Conservation (phyloP, 2,888 invertebrate genomes). For the Liposcelis brunnea region DNA sequence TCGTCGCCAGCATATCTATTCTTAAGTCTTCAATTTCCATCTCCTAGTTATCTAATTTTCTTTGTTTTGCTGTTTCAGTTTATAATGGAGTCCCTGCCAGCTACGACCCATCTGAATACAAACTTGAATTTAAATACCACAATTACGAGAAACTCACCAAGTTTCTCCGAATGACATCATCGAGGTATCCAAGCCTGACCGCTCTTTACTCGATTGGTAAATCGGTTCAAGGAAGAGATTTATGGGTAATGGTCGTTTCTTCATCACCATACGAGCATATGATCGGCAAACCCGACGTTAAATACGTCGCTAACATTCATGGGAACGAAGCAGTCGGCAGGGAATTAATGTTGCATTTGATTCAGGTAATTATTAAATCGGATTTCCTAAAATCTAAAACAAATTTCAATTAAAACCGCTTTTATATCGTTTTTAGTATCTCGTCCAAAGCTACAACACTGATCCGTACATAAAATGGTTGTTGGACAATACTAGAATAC, state of each 20-base stretch:
- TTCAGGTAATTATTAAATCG: no score
- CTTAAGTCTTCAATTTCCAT: no score
- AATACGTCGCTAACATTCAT: constrained; percentile 95
- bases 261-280: constrained; percentile 80
- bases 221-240: constrained; percentile 76
- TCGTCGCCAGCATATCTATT: no score
- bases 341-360: constrained; percentile 81
- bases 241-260: constrained; percentile 90
- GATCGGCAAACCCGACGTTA: constrained; percentile 92
- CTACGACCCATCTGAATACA: constrained; percentile 17
- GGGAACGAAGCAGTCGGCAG: constrained; percentile 94
- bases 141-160: constrained; percentile 71
- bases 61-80: background rate
- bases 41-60: no score
- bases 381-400: no score
- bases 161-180: constrained; percentile 61
- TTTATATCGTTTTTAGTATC: constrained; percentile 36
- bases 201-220: constrained; percentile 87
- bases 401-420: no score
- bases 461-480: constrained; percentile 81
- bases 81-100: background rate
- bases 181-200: constrained; percentile 68
- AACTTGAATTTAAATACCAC: constrained; percentile 65
- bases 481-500: constrained; percentile 86
- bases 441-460: constrained; percentile 63